Evolutionary conservation across 2,888 invertebrate species (phyloP).

Genomic region (Phlogophora meticulosa): DNA sequence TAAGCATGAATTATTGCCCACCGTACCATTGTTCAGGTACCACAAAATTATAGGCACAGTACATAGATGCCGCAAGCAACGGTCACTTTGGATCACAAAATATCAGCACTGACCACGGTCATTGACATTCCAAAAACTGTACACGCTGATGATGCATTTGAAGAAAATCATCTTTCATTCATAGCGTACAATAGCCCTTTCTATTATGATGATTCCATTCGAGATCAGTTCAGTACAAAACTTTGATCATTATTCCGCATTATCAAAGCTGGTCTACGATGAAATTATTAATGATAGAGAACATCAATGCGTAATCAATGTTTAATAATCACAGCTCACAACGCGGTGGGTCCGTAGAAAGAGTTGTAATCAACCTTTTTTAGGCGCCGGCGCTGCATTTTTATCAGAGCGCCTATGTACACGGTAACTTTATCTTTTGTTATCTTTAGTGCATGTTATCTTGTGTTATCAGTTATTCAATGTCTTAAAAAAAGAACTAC

Average conservation of each 20-base stretch:
- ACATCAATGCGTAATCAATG: conserved; percentile 56
- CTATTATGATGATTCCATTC: conserved; percentile 21
- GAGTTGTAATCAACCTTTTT: conserved; percentile 43
- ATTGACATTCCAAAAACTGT: conserved; percentile 54
- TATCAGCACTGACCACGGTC: conserved; percentile 48
- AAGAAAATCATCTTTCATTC: conserved; percentile 36
- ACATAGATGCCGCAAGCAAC: conserved; percentile 48
- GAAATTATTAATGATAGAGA: conserved; percentile 55
- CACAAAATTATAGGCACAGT: conserved; percentile 48
- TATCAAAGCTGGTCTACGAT: conserved; percentile 13
- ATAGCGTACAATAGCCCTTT: conserved; percentile 26
- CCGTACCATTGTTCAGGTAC: conserved; percentile 41
- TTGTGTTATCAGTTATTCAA: conserved; percentile 58
- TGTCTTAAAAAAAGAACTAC: conserved; percentile 55
- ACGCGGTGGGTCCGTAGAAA: conserved; percentile 49
- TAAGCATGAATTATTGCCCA: conserved; percentile 30
- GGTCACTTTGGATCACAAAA: conserved; percentile 46
- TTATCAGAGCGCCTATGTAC: conserved; percentile 65
- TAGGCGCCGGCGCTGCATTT: conserved; percentile 59
- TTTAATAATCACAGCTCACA: conserved; percentile 40
- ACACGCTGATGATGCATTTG: conserved; percentile 32
- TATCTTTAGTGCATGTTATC: conserved; percentile 62
- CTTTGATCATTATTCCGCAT: conserved; percentile 26
- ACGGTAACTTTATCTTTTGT: conserved; percentile 51
- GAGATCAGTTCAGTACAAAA: conserved; percentile 15